Percentiles rank a stretch among this genome's conserved stretches.
Conservation (phyloP, 2,113 vertebrate genomes). For the Cyprinus carpio region DNA sequence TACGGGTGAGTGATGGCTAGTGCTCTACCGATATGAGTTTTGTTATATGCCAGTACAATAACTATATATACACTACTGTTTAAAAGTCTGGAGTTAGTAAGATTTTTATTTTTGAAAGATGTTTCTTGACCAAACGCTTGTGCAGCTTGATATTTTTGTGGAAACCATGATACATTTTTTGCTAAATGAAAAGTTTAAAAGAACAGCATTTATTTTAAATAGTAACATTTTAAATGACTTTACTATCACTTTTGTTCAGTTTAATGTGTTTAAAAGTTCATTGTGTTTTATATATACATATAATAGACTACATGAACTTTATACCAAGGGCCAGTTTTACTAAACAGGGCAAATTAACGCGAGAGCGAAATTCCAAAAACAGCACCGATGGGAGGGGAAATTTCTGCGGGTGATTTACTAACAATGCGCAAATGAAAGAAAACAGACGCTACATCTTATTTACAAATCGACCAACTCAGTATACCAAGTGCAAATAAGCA, state of each 20-base stretch:
- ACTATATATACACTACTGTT: neutral
- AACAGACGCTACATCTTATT: neutral
- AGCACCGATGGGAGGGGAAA: too few species aligned
- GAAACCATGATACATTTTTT: too few species aligned
- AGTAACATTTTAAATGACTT: too few species aligned
- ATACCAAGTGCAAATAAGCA: too few species aligned
- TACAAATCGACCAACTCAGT: too few species aligned
- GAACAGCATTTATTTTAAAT: neutral
- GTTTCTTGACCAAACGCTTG: neutral
- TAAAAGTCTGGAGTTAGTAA: too few species aligned
- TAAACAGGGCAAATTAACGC: too few species aligned
- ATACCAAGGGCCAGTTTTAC: neutral
- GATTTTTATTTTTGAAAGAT: neutral
- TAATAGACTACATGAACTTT: neutral
- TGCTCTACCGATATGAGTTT: neutral
- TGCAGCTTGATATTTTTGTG: neutral
- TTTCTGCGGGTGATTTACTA: too few species aligned
- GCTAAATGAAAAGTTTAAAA: neutral
- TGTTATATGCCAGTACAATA: neutral
- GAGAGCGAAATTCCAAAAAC: too few species aligned
- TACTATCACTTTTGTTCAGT: neutral
- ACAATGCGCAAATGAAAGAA: too few species aligned
- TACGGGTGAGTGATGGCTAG: conserved; percentile 82
- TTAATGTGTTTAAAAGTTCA: neutral
- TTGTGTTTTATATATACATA: neutral